Base-by-base conservation (phyloP, 2,113 vertebrate species). In the Nerophis ophidion region DNA sequence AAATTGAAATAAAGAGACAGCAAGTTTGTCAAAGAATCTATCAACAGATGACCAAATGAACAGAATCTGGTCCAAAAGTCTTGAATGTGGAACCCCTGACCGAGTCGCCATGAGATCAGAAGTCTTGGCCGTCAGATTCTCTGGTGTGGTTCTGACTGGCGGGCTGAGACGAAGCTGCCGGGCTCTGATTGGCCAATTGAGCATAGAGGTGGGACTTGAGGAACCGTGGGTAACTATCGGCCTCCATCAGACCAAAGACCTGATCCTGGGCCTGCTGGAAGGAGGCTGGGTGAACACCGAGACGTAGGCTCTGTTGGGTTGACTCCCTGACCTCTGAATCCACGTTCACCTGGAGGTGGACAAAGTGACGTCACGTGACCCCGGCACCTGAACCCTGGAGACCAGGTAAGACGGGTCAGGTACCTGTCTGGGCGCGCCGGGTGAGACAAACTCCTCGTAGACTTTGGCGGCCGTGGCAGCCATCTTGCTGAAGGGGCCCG, bases 141-240 rank as follows among this genome's bases (percentile, higher is more conserved):
- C 35, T 4, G 2, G 5, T 13, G n/a, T 1, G n/a, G n/a, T 56
- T 58, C 42, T 13, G 40, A 4, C 9, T 5, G 14, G 13, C 7
- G 3, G 45, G 8, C 33, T 8, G 5, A 3, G 38, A n/a, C 19
- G 38, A 57, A 7, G 2, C 10, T 2, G 44, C 36, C 48, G n/a
- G 10, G 0, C 88, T 92, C 80, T 91, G 65, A 70, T 92, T 91
- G 79, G 92, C 82, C 83, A 98, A 87, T 80, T 94, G 92, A 66
- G 90, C 61, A 68, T 95, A 98, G 48, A 97, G 88, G 69, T 89
- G 90, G 0, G 96, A 97, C 74, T 88, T 92, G 13, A 99, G 91
- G 83, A 99, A 99, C 48, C 95, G 93, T 5, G 94, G 94, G 60
- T 98, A 98, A 0, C 94, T 93, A 88, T 99, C 96, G 15, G 91